Percentiles rank a stretch among this genome's conserved stretches.
Conservation (phyloP, 2,113 vertebrate genomes). For the Leptobrachium leishanense region DNA sequence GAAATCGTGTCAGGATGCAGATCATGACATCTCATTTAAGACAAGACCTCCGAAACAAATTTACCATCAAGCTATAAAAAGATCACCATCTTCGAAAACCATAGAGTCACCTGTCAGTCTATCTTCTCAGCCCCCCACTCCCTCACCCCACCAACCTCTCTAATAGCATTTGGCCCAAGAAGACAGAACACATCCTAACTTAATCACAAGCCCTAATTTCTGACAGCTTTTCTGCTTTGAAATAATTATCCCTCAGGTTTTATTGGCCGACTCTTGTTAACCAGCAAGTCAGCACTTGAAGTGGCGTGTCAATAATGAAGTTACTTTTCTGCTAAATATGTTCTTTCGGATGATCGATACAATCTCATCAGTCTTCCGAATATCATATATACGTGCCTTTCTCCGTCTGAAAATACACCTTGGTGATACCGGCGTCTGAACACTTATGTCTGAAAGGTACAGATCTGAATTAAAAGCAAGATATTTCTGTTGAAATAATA, state of each 20-base stretch:
- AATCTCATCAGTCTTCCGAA: constrained; percentile 38
- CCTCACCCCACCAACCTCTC: neutral
- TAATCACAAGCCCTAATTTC: constrained; percentile 35
- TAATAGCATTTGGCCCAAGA: constrained; percentile 19
- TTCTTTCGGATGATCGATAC: constrained; percentile 38
- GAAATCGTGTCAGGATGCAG: too few relatives aligned
- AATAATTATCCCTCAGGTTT: constrained; percentile 42
- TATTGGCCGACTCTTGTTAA: constrained; percentile 45
- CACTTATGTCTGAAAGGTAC: neutral
- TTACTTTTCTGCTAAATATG: constrained; percentile 45
- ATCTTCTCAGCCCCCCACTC: neutral
- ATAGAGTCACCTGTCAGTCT: neutral
- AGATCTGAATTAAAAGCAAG: constrained; percentile 4
- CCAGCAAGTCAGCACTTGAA: constrained; percentile 47
- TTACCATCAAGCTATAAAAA: neutral
- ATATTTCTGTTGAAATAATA: neutral
- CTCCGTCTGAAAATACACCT: constrained; percentile 8
- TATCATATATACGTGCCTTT: constrained; percentile 35
- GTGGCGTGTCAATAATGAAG: constrained; percentile 46
- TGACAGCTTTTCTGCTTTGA: constrained; percentile 37
- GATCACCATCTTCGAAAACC: neutral
- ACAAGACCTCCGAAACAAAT: neutral
- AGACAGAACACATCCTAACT: constrained; percentile 32
- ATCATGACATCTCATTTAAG: too few relatives aligned
- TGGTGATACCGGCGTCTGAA: neutral